These are phyloP conservation scores for Synaphobranchus kaupii DNA, from an alignment of 2,797 vertebrate genomes.

Conservation along the genomic window DNA sequence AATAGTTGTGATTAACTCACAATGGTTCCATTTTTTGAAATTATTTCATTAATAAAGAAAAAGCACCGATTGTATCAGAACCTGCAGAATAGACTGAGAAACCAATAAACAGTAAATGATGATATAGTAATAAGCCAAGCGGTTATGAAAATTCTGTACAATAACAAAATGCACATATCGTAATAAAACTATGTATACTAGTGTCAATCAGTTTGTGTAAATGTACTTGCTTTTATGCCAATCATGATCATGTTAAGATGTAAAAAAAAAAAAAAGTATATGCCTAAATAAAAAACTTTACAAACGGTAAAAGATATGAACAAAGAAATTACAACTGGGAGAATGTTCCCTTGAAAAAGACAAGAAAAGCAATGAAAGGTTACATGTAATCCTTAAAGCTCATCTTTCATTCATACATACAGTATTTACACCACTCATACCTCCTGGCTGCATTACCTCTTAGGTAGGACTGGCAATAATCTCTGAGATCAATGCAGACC, in stretches of 20 bases:
- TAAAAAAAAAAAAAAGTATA: conserved; percentile 18
- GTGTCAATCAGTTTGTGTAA: not conserved
- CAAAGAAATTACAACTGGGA: not conserved
- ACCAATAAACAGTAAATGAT: not conserved
- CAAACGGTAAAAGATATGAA: not conserved
- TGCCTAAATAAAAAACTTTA: not conserved
- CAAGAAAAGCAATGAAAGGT: not conserved
- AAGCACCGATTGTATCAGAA: not conserved
- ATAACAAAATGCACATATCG: not conserved
- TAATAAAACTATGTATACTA: not conserved
- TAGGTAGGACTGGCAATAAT: not conserved
- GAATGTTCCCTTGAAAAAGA: not conserved
- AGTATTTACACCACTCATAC: not conserved
- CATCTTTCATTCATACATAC: not conserved
- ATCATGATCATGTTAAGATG: not conserved
- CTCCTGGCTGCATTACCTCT: not conserved
- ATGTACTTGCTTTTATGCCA: not conserved
- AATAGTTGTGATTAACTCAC: not conserved
- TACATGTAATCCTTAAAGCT: not conserved
- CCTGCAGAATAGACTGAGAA: not conserved
- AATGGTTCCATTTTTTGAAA: not conserved
- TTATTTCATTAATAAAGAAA: not conserved
- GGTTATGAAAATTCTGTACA: not conserved
- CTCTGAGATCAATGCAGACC: not conserved
- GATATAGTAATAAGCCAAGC: not conserved